Evolutionary conservation across 2,888 invertebrate genomes (phyloP).

Genomic region (Pristionchus entomophagus): DNA sequence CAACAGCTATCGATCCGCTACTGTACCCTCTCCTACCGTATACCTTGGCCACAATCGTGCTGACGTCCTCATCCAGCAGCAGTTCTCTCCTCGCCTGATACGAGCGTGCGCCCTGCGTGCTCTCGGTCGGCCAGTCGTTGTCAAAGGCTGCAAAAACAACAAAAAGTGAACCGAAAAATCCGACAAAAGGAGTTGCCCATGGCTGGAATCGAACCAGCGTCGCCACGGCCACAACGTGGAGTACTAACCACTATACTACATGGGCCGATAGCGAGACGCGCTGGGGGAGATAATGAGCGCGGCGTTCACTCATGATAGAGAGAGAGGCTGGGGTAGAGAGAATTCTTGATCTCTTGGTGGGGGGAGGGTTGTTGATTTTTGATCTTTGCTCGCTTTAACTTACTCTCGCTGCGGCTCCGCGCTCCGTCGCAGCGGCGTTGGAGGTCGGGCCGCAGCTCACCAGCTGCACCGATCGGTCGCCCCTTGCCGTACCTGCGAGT

Average conservation of each 20-base stretch:
- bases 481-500: background rate
- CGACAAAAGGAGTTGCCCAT: background rate
- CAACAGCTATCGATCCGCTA: background rate
- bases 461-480: background rate
- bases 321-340: background rate
- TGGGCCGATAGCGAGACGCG: constrained; percentile 38
- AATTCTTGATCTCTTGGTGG: no score
- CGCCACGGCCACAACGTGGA: constrained; percentile 71
- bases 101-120: constrained; percentile 37
- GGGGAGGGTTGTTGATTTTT: background rate
- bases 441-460: background rate
- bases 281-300: background rate
- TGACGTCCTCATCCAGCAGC: background rate
- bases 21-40: background rate
- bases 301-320: background rate
- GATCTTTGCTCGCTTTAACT: constrained; percentile 6
- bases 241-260: constrained; percentile 70
- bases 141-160: constrained; percentile 27
- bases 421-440: background rate
- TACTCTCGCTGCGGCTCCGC: constrained; percentile 8
- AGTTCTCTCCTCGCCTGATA: background rate
- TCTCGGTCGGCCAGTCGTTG: constrained; percentile 44
- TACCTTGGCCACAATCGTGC: constrained; percentile 15
- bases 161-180: background rate
- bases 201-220: constrained; percentile 65